phyloP scores from a whole-genome alignment of 2,113 vertebrate species.

The Ceyx cyanopectus region DNA sequence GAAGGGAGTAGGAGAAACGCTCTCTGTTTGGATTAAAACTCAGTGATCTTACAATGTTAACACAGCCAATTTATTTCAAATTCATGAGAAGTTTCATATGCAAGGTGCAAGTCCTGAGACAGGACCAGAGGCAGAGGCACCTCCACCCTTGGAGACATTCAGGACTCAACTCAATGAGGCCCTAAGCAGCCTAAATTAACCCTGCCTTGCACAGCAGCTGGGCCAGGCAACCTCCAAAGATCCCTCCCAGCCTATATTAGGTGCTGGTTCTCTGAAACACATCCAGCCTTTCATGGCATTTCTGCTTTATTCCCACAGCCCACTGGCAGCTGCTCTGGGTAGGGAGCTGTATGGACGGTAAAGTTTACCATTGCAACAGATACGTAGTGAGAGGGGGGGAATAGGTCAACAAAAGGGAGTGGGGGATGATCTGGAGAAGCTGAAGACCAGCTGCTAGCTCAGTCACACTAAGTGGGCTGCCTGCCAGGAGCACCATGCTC shows the following conservation, averaged over 20 bases:
- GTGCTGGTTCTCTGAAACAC: neutral
- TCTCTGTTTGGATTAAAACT: neutral
- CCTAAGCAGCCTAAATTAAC: neutral
- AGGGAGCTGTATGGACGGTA: neutral
- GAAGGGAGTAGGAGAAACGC: neutral
- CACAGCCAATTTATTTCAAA: neutral
- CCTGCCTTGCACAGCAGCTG: neutral
- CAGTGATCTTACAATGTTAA: neutral
- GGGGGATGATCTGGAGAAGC: slow-evolving; percentile 2
- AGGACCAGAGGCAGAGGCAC: neutral
- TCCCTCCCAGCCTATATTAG: slow-evolving; percentile 8
- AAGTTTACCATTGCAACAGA: neutral
- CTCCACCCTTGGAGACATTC: neutral
- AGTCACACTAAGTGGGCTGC: neutral
- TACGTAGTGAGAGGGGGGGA: rapidly evolving
- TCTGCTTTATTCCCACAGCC: neutral
- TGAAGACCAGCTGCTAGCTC: slow-evolving; percentile 50
- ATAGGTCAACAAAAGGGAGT: neutral
- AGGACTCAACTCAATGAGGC: neutral
- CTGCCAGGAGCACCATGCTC: slow-evolving; percentile 1
- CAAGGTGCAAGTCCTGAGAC: neutral
- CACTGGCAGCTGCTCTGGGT: neutral
- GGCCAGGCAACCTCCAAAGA: neutral
- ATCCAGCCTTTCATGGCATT: neutral
- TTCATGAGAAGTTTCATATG: neutral